Base-by-base conservation (phyloP, 64 coral and sea anemone genomes). In the Acropora yongei region DNA sequence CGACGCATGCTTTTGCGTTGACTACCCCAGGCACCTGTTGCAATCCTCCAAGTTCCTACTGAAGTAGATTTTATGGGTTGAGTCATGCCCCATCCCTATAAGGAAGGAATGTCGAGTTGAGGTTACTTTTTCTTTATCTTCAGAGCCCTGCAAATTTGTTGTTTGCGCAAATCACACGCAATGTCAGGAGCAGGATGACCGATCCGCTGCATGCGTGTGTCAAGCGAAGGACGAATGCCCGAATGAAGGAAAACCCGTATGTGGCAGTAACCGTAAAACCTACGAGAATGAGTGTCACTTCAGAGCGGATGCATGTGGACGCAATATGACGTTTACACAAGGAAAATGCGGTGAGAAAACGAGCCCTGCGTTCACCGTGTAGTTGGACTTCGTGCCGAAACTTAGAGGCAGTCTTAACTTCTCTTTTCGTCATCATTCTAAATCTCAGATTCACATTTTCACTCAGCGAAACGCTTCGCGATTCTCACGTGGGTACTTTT, bases 271-370 rank as follows among this genome's bases (percentile, higher is more conserved):
- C 48, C 14, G 84, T 1, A 61, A 81, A 8, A 81, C 77, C 2
- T 95, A 95, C n/a, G 49, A 41, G 1, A 90, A 82, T 65, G 78
- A 91, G 77, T 95, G 94, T 39, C n/a, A 45, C 5, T 75, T 95
- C 8, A 95, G 75, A 51, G 77, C 78, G 5, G 49, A 88, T 1
- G 58, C 94, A 0, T 95, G 94, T 42, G 45, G 72, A 40, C n/a
- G 13, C 41, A 6, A 77, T 18, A 61, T 78, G 87, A 42, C 58
- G 4, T 57, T 78, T 8, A 77, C 57, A 16, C 42, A 47, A 76
- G 86, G 71, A n/a, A 78, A 3, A 76, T 88, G 72, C 75, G 86
- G 86, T 76, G 40, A 75, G 39, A 8, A 1, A 57, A 7, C 10
- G 10, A 17, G 19, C 0, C 2, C 39, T 30, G 30, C 30, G 30